Percentiles rank a stretch among this genome's conserved stretches.
Conservation (phyloP, 2,888 invertebrate species). For the Magallana nippona region DNA sequence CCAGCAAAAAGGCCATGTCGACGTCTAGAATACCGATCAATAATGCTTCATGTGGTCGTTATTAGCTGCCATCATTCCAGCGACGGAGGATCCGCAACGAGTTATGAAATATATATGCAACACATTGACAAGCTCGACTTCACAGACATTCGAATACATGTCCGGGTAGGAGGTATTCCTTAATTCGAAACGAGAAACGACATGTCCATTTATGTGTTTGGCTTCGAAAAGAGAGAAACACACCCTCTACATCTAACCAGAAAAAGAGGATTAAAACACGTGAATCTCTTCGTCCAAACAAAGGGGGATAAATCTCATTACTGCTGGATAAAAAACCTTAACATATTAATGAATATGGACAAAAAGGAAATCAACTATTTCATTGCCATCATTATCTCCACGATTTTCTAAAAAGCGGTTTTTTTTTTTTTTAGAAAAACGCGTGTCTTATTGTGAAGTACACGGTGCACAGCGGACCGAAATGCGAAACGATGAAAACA, state of each 20-base stretch:
- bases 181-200: conserved; percentile 51
- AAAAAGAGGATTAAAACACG: conserved; percentile 33
- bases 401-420: conserved; percentile 39
- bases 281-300: conserved; percentile 28
- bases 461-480: conserved; percentile 9
- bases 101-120: conserved; percentile 1
- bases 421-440: conserved; percentile 14
- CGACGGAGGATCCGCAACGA: neutral
- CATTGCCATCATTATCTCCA: conserved; percentile 52
- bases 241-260: conserved; percentile 50
- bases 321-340: conserved; percentile 39
- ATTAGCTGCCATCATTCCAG: neutral
- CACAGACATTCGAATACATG: conserved; percentile 38
- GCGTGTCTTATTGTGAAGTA: conserved; percentile 40
- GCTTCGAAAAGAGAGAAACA: conserved; percentile 45
- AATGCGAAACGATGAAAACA: too few relatives aligned
- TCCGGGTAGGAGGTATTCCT: conserved; percentile 31
- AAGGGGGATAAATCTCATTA: conserved; percentile 30
- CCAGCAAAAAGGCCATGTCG: neutral
- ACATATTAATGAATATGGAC: neutral
- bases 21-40: neutral
- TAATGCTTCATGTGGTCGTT: conserved; percentile 23
- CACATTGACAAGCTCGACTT: conserved; percentile 40
- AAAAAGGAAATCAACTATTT: neutral
- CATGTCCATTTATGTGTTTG: conserved; percentile 52